These are phyloP conservation scores for Julus scanicus DNA, from an alignment of 2,888 invertebrate species.

Conservation along the genomic window DNA sequence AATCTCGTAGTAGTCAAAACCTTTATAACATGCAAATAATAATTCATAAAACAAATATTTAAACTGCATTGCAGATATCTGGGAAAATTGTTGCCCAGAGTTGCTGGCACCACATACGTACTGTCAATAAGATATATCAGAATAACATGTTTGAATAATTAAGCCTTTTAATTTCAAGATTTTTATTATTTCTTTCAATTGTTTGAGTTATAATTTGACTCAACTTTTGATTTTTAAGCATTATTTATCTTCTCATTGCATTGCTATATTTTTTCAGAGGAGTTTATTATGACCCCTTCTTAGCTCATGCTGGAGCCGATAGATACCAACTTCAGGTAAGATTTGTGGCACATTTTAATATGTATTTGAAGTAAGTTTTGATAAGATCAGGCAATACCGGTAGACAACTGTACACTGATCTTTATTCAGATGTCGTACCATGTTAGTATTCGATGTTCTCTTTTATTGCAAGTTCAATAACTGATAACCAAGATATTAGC, in stretches of 20 bases:
- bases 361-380: not conserved
- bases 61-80: not conserved
- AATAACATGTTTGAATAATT: not conserved
- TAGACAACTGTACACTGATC: not conserved
- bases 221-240: not conserved
- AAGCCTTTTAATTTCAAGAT: not conserved
- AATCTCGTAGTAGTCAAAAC: no score
- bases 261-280: conserved; percentile 71
- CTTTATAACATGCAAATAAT: no score
- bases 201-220: not conserved
- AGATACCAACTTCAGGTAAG: conserved; percentile 92
- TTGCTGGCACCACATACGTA: no score
- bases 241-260: not conserved
- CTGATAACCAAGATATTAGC: not conserved
- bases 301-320: conserved; percentile 85
- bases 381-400: not conserved
- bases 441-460: not conserved
- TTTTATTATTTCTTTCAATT: not conserved
- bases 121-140: not conserved
- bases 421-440: not conserved
- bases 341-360: not conserved
- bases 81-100: not conserved
- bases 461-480: not conserved
- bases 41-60: no score
- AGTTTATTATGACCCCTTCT: conserved; percentile 95